Conservation (phyloP, 2,797 vertebrate genomes). For the Sebastes itinus region DNA sequence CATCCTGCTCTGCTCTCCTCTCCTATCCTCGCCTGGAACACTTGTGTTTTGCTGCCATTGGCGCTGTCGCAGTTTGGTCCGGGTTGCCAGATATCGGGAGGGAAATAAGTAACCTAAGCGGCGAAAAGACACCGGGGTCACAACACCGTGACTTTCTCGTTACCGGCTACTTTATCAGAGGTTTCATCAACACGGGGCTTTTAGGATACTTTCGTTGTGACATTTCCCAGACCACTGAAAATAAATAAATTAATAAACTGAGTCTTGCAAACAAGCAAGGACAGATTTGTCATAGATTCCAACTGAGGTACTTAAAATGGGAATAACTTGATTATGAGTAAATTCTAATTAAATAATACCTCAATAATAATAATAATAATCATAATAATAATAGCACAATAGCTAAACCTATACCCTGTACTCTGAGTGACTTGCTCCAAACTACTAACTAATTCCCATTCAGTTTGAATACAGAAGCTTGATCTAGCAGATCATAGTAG, state of each 20-base stretch:
- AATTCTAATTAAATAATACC: neutral
- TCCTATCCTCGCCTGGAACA: constrained; percentile 65
- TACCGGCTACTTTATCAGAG: neutral
- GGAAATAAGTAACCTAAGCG: constrained; percentile 58
- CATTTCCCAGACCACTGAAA: neutral
- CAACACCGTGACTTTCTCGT: neutral
- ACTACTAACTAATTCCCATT: neutral
- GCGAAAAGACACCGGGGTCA: constrained; percentile 18
- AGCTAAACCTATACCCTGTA: neutral
- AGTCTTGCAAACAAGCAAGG: neutral
- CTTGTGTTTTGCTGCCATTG: constrained; percentile 76
- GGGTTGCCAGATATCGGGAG: constrained; percentile 76
- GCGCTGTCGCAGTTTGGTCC: constrained; percentile 80
- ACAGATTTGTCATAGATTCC: neutral
- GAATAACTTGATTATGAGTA: neutral
- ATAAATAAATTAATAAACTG: neutral
- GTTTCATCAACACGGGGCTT: neutral
- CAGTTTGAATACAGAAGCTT: neutral
- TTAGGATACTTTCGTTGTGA: neutral
- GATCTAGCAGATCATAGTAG: neutral
- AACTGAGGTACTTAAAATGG: neutral
- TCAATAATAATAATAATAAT: neutral
- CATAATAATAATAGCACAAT: neutral
- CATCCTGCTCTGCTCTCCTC: constrained; percentile 70
- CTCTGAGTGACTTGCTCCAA: neutral